A percentile compares a stretch with the other conserved stretches of the same genome.
phyloP scores from a whole-genome alignment of 2,113 vertebrate genomes.

The Jaculus jaculus region DNA sequence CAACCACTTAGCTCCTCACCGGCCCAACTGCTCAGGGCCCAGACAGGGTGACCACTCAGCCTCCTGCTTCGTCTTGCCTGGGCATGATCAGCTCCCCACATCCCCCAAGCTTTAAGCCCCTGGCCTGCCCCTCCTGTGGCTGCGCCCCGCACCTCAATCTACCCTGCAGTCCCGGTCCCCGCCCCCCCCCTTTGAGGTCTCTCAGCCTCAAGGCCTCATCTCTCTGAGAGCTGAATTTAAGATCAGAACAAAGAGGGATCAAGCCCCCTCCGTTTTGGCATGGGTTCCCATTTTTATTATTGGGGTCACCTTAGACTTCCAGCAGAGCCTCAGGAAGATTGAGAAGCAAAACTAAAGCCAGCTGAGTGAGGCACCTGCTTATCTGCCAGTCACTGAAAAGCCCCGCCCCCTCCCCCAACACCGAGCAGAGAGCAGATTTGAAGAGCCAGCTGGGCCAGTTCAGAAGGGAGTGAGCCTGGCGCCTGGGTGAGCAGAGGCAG shows the following conservation, averaged over 20 bases:
- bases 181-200: background rate
- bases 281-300: background rate
- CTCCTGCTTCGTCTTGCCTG: background rate
- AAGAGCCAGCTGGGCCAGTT: background rate
- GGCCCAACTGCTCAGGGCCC: no score
- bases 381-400: background rate
- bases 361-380: rapidly evolving
- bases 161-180: background rate
- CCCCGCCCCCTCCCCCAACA: background rate
- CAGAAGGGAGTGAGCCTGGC: no score
- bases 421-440: background rate
- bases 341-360: background rate
- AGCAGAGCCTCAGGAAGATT: background rate
- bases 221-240: background rate
- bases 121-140: background rate
- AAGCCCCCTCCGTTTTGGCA: background rate
- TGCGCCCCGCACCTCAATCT: background rate
- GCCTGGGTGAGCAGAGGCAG: background rate
- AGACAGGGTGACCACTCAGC: background rate
- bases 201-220: background rate
- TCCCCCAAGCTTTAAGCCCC: background rate
- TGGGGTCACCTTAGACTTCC: background rate
- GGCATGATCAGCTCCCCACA: background rate
- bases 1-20: background rate
- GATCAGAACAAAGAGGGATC: background rate